Evolutionary conservation across 2,113 vertebrate genomes (phyloP).

Genomic region (Neolamprologus brichardi): DNA sequence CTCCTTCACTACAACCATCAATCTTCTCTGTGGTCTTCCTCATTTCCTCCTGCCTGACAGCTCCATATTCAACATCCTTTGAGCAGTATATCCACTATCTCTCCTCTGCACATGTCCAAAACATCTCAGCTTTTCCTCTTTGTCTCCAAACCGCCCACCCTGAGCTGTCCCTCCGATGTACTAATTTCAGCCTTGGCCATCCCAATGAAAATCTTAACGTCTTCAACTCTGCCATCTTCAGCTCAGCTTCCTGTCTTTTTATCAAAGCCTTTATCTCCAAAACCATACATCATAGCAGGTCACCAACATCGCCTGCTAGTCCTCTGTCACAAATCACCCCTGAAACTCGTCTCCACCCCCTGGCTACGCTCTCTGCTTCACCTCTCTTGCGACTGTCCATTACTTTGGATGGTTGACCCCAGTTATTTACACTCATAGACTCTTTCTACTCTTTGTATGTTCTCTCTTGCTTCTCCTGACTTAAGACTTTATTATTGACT

Average conservation of each 20-base stretch:
- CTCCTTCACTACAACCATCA: neutral
- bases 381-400: fast-evolving
- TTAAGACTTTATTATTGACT: neutral
- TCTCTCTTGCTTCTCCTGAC: neutral
- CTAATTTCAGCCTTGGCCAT: neutral
- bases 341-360: neutral
- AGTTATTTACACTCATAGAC: neutral
- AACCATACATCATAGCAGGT: neutral
- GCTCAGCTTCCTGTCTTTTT: neutral
- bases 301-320: neutral
- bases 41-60: neutral
- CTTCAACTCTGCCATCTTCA: neutral
- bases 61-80: neutral
- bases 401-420: neutral
- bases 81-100: neutral
- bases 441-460: neutral
- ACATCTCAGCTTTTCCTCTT: neutral
- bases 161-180: neutral
- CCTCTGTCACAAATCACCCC: neutral
- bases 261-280: neutral
- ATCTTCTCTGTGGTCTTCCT: neutral
- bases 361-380: neutral
- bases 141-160: fast-evolving
- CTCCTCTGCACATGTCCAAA: neutral
- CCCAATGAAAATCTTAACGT: neutral